A percentile compares a stretch with the other conserved stretches of the same genome.
phyloP scores from a whole-genome alignment of 2,113 vertebrate genomes.

The Romanogobio albipinnatus region DNA sequence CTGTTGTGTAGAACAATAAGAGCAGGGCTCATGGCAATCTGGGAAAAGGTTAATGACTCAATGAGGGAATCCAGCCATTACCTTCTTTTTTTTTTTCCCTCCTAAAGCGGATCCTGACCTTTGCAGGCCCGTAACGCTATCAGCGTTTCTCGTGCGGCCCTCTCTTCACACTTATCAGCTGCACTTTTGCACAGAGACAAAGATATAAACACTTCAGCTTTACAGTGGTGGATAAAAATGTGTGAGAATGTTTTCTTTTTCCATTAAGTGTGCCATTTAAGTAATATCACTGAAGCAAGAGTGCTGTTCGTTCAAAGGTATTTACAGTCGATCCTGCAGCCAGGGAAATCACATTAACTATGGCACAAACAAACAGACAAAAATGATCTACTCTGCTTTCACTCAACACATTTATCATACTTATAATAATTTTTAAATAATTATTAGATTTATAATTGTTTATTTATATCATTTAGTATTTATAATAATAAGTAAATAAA shows the following conservation, averaged over 20 bases:
- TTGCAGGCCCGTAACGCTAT: constrained; percentile 35
- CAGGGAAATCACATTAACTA: not conserved
- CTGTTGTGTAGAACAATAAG: constrained; percentile 53
- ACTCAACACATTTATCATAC: not conserved
- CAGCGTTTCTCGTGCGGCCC: constrained; percentile 28
- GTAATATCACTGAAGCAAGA: constrained; percentile 15
- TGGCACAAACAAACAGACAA: not conserved
- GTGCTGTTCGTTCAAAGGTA: not conserved
- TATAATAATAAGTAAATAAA: no score
- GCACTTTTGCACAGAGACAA: constrained; percentile 5
- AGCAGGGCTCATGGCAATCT: constrained; percentile 58
- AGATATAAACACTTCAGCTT: constrained; percentile 8
- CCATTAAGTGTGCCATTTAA: constrained; percentile 18
- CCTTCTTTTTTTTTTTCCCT: constrained; percentile 56
- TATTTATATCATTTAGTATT: not conserved
- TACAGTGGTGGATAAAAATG: not conserved
- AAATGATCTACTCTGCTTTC: not conserved
- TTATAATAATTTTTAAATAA: not conserved
- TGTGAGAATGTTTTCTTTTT: not conserved
- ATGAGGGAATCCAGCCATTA: constrained; percentile 61
- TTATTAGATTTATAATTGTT: no score
- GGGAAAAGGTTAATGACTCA: constrained; percentile 77
- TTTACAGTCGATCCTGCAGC: not conserved
- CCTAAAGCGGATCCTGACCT: constrained; percentile 56
- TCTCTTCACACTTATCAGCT: constrained; percentile 48